Evolutionary conservation across 1,140 invertebrate genomes (phyloP).

Genomic region (Meloidogyne hapla): DNA sequence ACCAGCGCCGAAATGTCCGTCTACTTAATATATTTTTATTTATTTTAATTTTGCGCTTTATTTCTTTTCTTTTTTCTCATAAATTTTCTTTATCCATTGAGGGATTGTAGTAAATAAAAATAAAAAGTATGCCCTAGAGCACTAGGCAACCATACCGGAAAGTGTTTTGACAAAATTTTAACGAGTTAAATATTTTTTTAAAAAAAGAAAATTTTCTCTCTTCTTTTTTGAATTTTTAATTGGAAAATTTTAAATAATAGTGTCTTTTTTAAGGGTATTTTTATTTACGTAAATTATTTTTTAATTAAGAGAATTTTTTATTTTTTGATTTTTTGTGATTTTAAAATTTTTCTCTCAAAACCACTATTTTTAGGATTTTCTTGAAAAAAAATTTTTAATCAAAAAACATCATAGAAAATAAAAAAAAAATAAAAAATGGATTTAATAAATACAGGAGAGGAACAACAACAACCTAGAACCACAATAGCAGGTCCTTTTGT

Average conservation of each 20-base stretch:
- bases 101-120: neutral
- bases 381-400: no score
- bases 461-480: neutral
- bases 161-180: neutral
- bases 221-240: neutral
- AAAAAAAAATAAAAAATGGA: neutral
- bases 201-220: neutral
- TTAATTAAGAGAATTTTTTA: no score
- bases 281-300: no score
- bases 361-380: no score
- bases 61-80: neutral
- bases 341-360: no score
- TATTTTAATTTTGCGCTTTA: neutral
- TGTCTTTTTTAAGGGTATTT: no score
- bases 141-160: neutral
- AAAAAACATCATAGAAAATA: no score
- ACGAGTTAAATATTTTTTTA: neutral
- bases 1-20: neutral
- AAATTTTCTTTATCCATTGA: neutral
- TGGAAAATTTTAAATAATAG: neutral
- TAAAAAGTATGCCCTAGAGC: neutral
- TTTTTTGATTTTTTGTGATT: no score
- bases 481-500: neutral
- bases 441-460: slow-evolving; percentile 1
- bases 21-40: neutral